Base-by-base conservation (phyloP, 2,888 invertebrate species). In the Calameuta pallipes region DNA sequence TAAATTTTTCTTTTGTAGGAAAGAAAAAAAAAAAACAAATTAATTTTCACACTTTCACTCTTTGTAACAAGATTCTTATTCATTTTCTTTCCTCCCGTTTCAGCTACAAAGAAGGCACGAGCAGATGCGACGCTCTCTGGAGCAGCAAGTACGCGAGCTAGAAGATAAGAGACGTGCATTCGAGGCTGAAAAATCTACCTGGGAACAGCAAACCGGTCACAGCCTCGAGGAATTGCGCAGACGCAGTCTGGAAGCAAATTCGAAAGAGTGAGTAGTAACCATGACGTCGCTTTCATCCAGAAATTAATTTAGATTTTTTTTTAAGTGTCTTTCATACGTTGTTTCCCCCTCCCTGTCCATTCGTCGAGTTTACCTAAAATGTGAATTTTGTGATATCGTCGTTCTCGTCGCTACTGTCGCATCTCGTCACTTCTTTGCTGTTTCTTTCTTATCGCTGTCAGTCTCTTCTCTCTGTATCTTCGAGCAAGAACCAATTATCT, bases 151-250 rank as follows among this genome's bases (percentile, higher is more conserved):
- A 86, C 95, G 96, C 85, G 98, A 98, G 91, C 92, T 98, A 87
- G 98, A 98, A 84, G 98, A 98, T 87, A 96, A 97, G 87, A 94
- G 97, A 89, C 94, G 95, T 83, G 95, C 95, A 80, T 97, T 98
- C 89, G 97, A 96, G 87, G 94, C 95, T 79, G 99, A 99, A 92
- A 96, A 95, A 89, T 93, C 94, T 87, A 93, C 95, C 77, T 99
- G 98, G 98, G 98, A 99, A 92, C 96, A 97, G 87, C 94, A 96
- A 79, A 97, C 97, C 90, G 97, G 97, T 87, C 95, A 97, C 83
- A 97, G 97, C 90, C 94, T 98, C 85, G 98, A 98, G 92, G 98
- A 98, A 90, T 93, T 97, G 87, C 95, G 97, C 86, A 94, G 97
- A 84, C 94, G 97, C 92, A 97, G 96, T 87, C 93, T 98, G 89